Conservation (phyloP, 2,888 invertebrate genomes). For the Temnothorax ravouxi region DNA sequence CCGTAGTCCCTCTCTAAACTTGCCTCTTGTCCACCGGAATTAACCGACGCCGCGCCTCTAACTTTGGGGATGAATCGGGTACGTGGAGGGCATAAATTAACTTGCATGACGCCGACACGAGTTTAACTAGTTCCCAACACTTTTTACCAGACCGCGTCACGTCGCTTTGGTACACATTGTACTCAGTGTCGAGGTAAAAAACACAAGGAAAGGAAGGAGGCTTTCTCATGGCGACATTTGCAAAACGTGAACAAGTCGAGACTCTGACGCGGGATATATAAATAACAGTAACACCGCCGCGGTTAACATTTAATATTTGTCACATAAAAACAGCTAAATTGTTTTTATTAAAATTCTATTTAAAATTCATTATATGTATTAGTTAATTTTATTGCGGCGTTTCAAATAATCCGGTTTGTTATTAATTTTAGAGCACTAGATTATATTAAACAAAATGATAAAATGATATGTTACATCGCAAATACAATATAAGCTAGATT, state of each 20-base stretch:
- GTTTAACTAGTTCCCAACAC: constrained; percentile 75
- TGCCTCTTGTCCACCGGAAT: constrained; percentile 65
- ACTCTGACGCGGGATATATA: not conserved
- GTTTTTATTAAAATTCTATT: not conserved
- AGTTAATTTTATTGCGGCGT: not conserved
- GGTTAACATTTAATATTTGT: constrained; percentile 12
- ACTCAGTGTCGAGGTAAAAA: constrained; percentile 14
- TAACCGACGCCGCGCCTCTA: constrained; percentile 71
- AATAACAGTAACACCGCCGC: constrained; percentile 5
- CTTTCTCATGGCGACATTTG: constrained; percentile 1
- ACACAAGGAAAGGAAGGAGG: constrained; percentile 7
- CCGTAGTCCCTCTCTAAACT: constrained; percentile 11
- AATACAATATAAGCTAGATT: not conserved
- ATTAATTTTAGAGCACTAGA: not conserved
- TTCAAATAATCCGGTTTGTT: not conserved
- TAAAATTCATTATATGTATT: not conserved
- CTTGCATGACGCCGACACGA: constrained; percentile 61
- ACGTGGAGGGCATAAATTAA: constrained; percentile 78
- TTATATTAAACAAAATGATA: not conserved
- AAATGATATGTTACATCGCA: not conserved
- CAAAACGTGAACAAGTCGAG: constrained; percentile 37
- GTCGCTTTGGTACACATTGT: constrained; percentile 52
- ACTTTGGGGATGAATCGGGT: constrained; percentile 77
- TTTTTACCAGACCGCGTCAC: constrained; percentile 69
- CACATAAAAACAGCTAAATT: not conserved